Percentiles rank a stretch among this genome's conserved stretches.
Evolutionary conservation across 2,113 vertebrate genomes (phyloP).

Genomic region (Strigops habroptila): DNA sequence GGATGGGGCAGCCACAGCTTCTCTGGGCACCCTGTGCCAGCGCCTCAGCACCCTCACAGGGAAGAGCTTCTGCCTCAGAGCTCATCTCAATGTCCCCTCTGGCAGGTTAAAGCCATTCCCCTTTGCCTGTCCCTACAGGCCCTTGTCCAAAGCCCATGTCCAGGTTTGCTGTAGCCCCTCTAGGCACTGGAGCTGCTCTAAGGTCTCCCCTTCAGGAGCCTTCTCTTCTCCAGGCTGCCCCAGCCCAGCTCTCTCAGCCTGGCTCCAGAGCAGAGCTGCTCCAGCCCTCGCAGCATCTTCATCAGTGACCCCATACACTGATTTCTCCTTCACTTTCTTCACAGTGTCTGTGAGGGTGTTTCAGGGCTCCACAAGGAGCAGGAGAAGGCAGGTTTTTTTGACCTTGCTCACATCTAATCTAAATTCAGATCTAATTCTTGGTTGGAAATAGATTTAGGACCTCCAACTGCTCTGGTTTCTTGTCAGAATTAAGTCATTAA

Average conservation of each 20-base stretch:
- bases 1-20: too few relatives aligned
- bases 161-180: too few relatives aligned
- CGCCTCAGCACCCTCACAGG: too few relatives aligned
- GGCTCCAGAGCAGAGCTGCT: neutral
- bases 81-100: too few relatives aligned
- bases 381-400: fast-evolving
- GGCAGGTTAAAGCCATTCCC: too few relatives aligned
- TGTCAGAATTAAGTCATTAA: neutral
- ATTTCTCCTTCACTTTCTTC: neutral
- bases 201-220: too few relatives aligned
- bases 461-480: fast-evolving
- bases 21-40: too few relatives aligned
- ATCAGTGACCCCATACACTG: neutral
- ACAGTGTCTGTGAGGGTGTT: fast-evolving
- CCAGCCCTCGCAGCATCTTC: neutral
- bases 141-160: too few relatives aligned
- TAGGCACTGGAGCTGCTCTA: too few relatives aligned
- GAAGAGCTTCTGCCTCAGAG: too few relatives aligned
- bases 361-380: neutral
- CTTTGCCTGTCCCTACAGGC: too few relatives aligned
- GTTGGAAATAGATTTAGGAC: too few relatives aligned
- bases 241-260: neutral
- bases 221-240: neutral
- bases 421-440: neutral
- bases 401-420: fast-evolving